A percentile compares a stretch with the other conserved stretches of the same genome.
Evolutionary conservation across 1,140 invertebrate genomes (phyloP).

Genomic region (Yoshiicerus persimilis): DNA sequence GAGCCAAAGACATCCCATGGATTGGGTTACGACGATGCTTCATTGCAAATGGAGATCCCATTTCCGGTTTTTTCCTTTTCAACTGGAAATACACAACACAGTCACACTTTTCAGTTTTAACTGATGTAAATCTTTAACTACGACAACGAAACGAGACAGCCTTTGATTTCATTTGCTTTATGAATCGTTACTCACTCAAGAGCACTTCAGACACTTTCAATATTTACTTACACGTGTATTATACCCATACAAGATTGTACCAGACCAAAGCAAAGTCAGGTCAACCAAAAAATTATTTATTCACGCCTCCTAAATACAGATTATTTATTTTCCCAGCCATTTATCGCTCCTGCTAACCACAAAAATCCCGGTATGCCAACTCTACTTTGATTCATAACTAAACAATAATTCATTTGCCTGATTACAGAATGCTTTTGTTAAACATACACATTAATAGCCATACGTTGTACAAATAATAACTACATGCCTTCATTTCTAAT

Average conservation of each 20-base stretch:
- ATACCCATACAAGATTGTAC: neutral
- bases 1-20: conserved; percentile 36
- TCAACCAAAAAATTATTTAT: neutral
- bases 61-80: conserved; percentile 26
- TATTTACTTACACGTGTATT: conserved; percentile 11
- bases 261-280: neutral
- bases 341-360: neutral
- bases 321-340: neutral
- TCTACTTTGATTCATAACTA: neutral
- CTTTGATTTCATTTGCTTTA: neutral
- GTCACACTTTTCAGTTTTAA: neutral
- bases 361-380: neutral
- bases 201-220: neutral
- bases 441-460: neutral
- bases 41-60: conserved; percentile 40
- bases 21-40: conserved; percentile 33
- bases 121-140: neutral
- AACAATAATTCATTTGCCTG: no score
- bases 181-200: neutral
- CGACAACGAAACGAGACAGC: neutral
- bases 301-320: neutral
- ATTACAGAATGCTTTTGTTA: neutral
- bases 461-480: no score
- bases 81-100: neutral
- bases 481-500: no score